Evolutionary conservation across 2,113 vertebrate species (phyloP).

Genomic region (Fregetta grallaria): DNA sequence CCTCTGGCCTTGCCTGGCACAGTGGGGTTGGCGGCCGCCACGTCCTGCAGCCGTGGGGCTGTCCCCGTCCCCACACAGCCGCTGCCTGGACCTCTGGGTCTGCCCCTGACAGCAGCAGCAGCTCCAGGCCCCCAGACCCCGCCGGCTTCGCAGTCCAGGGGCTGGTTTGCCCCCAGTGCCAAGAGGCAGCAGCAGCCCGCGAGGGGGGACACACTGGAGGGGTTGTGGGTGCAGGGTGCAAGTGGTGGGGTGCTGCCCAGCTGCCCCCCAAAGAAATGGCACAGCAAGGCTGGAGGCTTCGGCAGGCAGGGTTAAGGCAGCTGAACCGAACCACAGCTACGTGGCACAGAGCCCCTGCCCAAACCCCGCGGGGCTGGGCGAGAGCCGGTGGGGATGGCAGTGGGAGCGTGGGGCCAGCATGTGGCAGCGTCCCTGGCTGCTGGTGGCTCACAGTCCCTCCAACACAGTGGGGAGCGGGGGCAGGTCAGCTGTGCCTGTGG

Average conservation of each 20-base stretch:
- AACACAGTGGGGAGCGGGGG: not conserved
- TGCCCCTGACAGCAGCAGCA: not conserved
- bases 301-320: not conserved
- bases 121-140: not conserved
- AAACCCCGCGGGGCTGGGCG: fast-evolving
- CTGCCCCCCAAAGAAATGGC: not conserved
- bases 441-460: fast-evolving
- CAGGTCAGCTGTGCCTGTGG: not conserved
- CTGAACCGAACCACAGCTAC: not conserved
- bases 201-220: fast-evolving
- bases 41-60: not conserved
- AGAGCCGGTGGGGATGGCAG: not conserved
- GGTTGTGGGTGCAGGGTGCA: not conserved
- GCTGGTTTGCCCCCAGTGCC: not conserved
- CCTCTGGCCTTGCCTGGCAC: not conserved
- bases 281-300: no score
- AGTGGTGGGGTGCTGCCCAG: not conserved
- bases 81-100: not conserved
- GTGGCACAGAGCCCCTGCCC: not conserved
- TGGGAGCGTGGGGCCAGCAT: not conserved
- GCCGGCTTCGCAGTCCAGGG: not conserved
- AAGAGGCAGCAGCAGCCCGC: not conserved
- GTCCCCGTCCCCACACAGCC: not conserved
- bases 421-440: not conserved
- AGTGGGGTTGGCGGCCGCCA: fast-evolving